Conservation (phyloP, 2,113 vertebrate genomes). For the Tympanuchus pallidicinctus region DNA sequence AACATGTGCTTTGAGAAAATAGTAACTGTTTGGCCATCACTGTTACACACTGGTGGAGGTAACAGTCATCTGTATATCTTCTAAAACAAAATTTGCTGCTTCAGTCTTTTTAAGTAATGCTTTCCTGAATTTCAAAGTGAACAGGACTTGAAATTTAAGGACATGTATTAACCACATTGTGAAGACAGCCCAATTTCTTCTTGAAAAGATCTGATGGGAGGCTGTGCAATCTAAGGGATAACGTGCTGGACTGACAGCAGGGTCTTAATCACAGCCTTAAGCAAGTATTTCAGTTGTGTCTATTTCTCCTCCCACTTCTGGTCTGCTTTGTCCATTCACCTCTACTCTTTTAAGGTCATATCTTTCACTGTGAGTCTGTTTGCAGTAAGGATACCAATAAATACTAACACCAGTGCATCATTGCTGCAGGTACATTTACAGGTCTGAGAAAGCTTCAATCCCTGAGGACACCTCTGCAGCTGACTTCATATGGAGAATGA, state of each 20-base stretch:
- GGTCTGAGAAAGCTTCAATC: background rate
- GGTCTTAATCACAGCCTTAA: slow-evolving; percentile 61
- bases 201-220: background rate
- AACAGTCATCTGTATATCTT: background rate
- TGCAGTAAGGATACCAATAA: background rate
- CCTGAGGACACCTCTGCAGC: background rate
- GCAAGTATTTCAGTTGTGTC: slow-evolving; percentile 39
- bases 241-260: slow-evolving; percentile 39
- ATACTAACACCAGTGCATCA: background rate
- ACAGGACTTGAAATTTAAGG: background rate
- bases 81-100: background rate
- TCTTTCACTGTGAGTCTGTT: background rate
- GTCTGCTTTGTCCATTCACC: background rate
- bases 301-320: background rate
- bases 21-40: background rate
- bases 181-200: background rate
- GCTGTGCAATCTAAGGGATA: background rate
- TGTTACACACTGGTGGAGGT: background rate
- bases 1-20: background rate
- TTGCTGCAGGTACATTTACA: background rate
- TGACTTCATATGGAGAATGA: background rate
- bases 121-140: background rate
- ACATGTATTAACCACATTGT: background rate
- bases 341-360: background rate
- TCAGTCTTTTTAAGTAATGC: background rate